Evolutionary conservation across 1,140 invertebrate genomes (phyloP).

Genomic region (Dreissena polymorpha): DNA sequence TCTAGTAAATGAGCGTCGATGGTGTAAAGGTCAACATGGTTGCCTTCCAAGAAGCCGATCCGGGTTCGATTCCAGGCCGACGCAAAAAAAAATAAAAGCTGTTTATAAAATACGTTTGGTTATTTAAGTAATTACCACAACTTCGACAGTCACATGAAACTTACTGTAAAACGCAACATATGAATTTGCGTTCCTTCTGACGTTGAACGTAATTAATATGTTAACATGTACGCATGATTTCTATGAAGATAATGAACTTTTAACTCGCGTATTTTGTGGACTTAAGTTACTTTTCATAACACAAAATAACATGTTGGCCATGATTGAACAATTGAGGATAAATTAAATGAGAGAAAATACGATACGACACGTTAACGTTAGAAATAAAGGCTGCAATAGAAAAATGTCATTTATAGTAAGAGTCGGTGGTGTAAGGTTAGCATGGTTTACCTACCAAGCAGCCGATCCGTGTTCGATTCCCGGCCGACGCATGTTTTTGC

Average conservation of each 20-base stretch:
- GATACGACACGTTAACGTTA: too few species aligned
- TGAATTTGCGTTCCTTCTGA: not conserved
- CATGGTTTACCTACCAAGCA: slow-evolving; percentile 95
- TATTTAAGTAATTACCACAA: not conserved
- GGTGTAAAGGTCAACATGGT: not conserved
- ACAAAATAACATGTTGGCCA: not conserved
- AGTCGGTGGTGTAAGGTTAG: slow-evolving; percentile 56
- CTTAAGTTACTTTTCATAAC: not conserved
- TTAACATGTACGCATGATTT: not conserved
- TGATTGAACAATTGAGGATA: not conserved
- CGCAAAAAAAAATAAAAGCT: not conserved
- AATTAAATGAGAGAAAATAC: too few species aligned
- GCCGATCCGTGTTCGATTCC: slow-evolving; percentile 97
- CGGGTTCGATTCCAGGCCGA: not conserved
- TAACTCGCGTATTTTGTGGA: too few species aligned
- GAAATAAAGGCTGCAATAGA: not conserved
- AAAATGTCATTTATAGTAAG: not conserved
- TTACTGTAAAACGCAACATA: not conserved
- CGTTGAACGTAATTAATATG: not conserved
- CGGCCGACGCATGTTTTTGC: slow-evolving; percentile 75
- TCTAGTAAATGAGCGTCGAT: not conserved
- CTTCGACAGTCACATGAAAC: not conserved
- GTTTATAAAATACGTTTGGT: not conserved
- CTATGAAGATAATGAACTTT: not conserved
- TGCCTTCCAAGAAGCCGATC: not conserved